Evolutionary conservation across 2,888 invertebrate genomes (phyloP).

Genomic region (Lagria hirta): DNA sequence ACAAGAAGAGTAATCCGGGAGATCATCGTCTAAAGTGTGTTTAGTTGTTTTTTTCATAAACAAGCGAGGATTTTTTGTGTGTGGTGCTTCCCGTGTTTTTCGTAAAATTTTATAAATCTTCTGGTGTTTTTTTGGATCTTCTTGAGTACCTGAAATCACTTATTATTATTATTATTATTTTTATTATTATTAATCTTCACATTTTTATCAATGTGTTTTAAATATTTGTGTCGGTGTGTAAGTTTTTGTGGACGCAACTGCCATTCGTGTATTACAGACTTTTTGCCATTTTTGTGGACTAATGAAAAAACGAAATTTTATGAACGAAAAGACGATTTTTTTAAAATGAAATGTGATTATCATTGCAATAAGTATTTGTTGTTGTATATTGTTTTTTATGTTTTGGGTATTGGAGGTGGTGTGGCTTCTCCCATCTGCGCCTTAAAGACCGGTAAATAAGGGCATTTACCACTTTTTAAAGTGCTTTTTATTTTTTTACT

Average conservation of each 20-base stretch:
- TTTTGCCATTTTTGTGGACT: slow-evolving; percentile 34
- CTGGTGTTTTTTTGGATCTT: slow-evolving; percentile 34
- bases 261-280: slow-evolving; percentile 25
- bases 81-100: slow-evolving; percentile 16
- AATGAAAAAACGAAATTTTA: slow-evolving; percentile 22
- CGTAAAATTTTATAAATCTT: slow-evolving; percentile 9
- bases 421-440: slow-evolving; percentile 18
- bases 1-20: slow-evolving; percentile 90
- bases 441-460: slow-evolving; percentile 26
- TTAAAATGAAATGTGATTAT: slow-evolving; percentile 44
- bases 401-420: slow-evolving; percentile 15
- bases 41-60: slow-evolving; percentile 7
- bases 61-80: slow-evolving; percentile 3
- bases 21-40: slow-evolving; percentile 78
- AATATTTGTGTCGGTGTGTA: slow-evolving; percentile 21
- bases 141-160: slow-evolving; percentile 40
- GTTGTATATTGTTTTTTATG: slow-evolving; percentile 36
- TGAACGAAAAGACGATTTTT: slow-evolving; percentile 29
- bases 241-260: slow-evolving; percentile 27
- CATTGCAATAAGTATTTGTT: slow-evolving; percentile 51
- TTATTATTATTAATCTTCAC: slow-evolving; percentile 14
- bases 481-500: slow-evolving; percentile 26
- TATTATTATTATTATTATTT: slow-evolving; percentile 19
- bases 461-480: slow-evolving; percentile 24
- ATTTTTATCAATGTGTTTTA: slow-evolving; percentile 7